phyloP scores from a whole-genome alignment of 2,797 vertebrate genomes.

The Tokudaia tokunoshimensis region DNA sequence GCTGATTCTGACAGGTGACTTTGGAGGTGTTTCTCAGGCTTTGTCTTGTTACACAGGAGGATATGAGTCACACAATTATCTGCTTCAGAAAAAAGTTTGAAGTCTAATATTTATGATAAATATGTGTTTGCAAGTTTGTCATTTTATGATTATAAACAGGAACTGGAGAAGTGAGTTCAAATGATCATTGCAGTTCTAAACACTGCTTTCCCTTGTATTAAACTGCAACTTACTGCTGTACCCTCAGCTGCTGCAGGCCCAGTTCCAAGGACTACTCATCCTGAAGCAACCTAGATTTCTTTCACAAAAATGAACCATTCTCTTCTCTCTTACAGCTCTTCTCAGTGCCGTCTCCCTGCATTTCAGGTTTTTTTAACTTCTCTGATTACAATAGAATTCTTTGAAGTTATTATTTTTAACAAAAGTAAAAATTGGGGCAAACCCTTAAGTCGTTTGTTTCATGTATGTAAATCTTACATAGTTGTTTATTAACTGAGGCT shows the following conservation, averaged over 20 bases:
- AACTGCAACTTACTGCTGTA: neutral
- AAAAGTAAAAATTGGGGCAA: neutral
- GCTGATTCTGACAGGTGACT: neutral
- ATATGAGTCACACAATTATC: neutral
- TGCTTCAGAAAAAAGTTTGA: constrained; percentile 28
- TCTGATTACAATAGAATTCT: neutral
- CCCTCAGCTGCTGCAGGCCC: neutral
- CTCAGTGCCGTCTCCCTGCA: neutral
- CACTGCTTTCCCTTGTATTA: neutral
- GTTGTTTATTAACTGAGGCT: constrained; percentile 8
- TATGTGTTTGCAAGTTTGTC: neutral
- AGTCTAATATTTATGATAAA: neutral
- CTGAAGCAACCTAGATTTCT: neutral
- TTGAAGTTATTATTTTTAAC: neutral
- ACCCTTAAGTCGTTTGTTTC: constrained; percentile 19
- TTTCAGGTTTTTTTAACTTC: neutral
- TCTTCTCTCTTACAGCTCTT: neutral
- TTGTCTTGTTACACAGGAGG: neutral
- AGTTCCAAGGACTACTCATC: constrained; percentile 1
- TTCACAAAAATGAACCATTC: neutral
- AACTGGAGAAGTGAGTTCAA: neutral
- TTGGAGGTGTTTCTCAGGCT: neutral
- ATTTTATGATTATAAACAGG: neutral
- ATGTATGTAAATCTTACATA: neutral
- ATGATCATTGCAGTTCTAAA: constrained; percentile 22